phyloP scores from a whole-genome alignment of 2,113 vertebrate genomes.

The Grallaria varia region DNA sequence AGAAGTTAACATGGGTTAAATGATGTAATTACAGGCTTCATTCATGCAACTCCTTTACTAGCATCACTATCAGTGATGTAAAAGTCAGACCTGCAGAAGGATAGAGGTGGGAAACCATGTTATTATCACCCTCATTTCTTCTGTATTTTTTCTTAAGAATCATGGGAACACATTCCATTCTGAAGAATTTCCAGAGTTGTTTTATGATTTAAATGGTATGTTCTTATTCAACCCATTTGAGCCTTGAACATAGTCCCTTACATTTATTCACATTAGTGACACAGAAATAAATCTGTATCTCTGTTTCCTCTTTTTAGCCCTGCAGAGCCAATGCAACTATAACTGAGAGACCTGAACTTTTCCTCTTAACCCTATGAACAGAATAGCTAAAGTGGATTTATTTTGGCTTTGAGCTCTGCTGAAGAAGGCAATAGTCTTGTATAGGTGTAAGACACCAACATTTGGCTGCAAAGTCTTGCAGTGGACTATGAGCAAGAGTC shows the following conservation, averaged over 20 bases:
- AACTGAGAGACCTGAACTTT: not conserved
- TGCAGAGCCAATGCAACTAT: not conserved
- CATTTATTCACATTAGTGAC: not conserved
- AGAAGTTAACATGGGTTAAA: slow-evolving; percentile 1
- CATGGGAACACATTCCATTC: not conserved
- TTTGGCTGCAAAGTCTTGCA: not conserved
- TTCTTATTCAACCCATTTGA: not conserved
- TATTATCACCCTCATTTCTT: not conserved
- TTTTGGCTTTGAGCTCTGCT: not conserved
- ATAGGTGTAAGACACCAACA: not conserved
- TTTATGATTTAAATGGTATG: not conserved
- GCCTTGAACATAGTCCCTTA: not conserved
- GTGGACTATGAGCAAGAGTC: not conserved
- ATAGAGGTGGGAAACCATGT: not conserved
- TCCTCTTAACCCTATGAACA: not conserved
- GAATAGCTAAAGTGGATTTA: not conserved
- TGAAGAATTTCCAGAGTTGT: not conserved
- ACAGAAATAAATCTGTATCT: not conserved
- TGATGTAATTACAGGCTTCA: not conserved
- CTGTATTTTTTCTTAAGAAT: not conserved
- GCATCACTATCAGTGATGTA: not conserved
- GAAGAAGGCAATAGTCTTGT: not conserved
- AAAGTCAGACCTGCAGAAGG: not conserved
- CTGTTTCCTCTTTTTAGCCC: not conserved
- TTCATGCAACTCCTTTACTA: not conserved